Percentiles rank a stretch among this genome's conserved stretches.
Conservation (phyloP, 2,797 vertebrate species). For the Miichthys miiuy region DNA sequence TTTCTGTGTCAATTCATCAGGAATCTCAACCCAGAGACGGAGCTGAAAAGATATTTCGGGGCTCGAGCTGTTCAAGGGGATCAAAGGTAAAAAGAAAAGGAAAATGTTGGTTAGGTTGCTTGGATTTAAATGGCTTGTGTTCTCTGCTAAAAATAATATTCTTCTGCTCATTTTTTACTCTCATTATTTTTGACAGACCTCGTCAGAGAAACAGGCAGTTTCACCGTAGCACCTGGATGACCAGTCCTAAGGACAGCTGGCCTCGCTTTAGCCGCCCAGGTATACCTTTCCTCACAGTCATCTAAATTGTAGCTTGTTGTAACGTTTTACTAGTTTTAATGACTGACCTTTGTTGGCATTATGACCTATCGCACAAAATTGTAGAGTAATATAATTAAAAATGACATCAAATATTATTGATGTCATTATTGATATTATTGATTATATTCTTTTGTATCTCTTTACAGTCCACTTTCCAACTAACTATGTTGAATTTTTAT, state of each 20-base stretch:
- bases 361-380: too few relatives aligned
- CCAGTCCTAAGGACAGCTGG: constrained; percentile 92
- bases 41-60: constrained; percentile 97
- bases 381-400: neutral
- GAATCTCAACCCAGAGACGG: constrained; percentile 96
- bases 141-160: neutral
- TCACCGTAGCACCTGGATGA: constrained; percentile 93
- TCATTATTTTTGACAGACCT: constrained; percentile 77
- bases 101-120: neutral
- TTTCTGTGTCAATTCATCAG: constrained; percentile 75
- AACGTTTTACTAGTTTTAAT: too few relatives aligned
- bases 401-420: too few relatives aligned
- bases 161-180: neutral
- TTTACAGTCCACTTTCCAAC: neutral
- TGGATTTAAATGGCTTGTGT: neutral
- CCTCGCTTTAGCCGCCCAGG: constrained; percentile 95
- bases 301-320: neutral
- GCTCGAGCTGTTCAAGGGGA: constrained; percentile 95
- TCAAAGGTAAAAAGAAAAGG: constrained; percentile 88
- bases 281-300: constrained; percentile 54
- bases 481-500: neutral
- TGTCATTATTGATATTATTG: too few relatives aligned
- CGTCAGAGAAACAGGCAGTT: constrained; percentile 93
- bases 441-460: neutral
- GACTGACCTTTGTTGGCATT: too few relatives aligned